Base-by-base conservation (phyloP, 2,888 invertebrate species). In the Melanotus villosus region DNA sequence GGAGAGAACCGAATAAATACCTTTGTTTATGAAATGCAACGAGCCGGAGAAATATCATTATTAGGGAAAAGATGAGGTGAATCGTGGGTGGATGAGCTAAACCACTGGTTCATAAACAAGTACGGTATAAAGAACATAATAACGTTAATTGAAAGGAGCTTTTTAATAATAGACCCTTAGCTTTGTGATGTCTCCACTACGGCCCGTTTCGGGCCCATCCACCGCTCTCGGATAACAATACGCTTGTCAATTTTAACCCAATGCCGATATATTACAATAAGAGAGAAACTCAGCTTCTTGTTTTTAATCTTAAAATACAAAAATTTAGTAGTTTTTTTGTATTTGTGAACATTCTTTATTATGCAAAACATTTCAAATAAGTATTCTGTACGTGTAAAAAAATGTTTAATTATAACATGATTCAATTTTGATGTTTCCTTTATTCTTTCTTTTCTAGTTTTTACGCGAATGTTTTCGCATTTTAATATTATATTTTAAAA, bases 131-230 rank as follows among this genome's bases (percentile, higher is more conserved):
- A 23, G 23, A 47, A 23, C 47, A 47, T 47, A 47, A 47, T 47
- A 23, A 47, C 47, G 47, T 47, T 47, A 47, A 47, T 47, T 47
- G 47, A 47, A 47, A 47, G 47, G 47, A 47, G 47, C 47, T 47
- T 21, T 47, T 47, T 47, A 47, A 47, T 47, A 47, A 47, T 47
- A 23, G 47, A 47, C 47, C 47, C 47, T 47, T 47, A 47, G 47
- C 47, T 47, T 47, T 47, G 47, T 47, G 47, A 47, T 23, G 23
- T 47, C 47, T 47, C 47, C 5, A 47, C 47, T 47, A 47, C 21
- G 23, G 47, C 47, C 14, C 47, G 47, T 21, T 41, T 47, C 43
- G 16, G 43, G 43, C 16, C 43, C 34, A 1, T 16, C 47, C 47
- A 7, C 23, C 12, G 12, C 21, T 38, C 18, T 23, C 16, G n/a